These are phyloP conservation scores for Plemyria rubiginata DNA, from an alignment of 2,888 invertebrate species.

Conservation along the genomic window DNA sequence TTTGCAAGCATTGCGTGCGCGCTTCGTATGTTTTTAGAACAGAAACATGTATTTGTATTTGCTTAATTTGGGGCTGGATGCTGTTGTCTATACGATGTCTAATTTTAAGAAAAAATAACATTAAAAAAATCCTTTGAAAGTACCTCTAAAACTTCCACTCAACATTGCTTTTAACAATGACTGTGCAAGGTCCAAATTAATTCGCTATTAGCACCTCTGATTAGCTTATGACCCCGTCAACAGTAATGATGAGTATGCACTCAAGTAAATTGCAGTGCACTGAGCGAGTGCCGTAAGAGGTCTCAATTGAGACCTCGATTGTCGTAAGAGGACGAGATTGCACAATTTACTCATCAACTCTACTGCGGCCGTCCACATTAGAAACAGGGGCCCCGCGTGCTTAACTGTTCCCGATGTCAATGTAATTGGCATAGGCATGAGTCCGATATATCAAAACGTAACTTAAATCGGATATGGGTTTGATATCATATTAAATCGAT, in stretches of 20 bases:
- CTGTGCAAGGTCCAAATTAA: not conserved
- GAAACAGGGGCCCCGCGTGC: not conserved
- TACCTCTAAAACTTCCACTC: not conserved
- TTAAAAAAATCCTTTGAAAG: not conserved
- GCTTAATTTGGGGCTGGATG: no score
- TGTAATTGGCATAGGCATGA: no score
- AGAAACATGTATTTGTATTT: no score
- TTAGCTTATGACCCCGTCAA: not conserved
- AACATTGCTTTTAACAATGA: not conserved
- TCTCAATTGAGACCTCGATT: constrained; percentile 15
- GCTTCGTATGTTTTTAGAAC: no score
- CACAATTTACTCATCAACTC: constrained; percentile 26
- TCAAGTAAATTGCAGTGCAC: constrained; percentile 14
- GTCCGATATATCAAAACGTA: no score
- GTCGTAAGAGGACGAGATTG: constrained; percentile 8
- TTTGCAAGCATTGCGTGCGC: no score
- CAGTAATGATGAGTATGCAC: constrained; percentile 1
- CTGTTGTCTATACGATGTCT: no score
- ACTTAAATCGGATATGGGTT: no score
- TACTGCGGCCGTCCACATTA: not conserved
- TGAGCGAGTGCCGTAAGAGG: constrained; percentile 9
- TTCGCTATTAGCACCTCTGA: not conserved
- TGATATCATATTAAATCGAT: no score
- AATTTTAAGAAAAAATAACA: no score
- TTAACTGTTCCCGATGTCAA: no score